Evolutionary conservation across 2,797 vertebrate species (phyloP).

Genomic region (Meda fulgida): DNA sequence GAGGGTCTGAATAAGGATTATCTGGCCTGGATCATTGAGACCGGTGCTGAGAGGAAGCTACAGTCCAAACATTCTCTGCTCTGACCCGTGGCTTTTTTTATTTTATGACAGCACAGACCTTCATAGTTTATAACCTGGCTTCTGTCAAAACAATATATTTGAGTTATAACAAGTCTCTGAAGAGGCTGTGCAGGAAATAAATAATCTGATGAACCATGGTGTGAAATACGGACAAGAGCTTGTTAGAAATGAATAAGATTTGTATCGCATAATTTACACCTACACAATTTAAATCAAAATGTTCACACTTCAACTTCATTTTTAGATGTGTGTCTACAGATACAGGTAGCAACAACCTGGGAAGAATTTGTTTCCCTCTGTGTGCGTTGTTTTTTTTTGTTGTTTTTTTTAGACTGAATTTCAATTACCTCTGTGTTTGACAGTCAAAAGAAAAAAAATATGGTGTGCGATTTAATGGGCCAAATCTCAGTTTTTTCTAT

Average conservation of each 20-base stretch:
- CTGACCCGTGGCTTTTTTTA: constrained; percentile 21
- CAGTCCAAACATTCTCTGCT: background rate
- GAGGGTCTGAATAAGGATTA: constrained; percentile 7
- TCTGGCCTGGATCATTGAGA: constrained; percentile 11
- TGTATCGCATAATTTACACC: constrained; percentile 37
- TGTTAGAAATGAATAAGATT: constrained; percentile 39
- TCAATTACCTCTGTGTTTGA: background rate
- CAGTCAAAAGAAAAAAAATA: background rate
- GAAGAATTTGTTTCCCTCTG: constrained; percentile 20
- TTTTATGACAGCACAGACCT: background rate
- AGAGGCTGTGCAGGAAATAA: constrained; percentile 29
- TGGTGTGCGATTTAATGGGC: constrained; percentile 2
- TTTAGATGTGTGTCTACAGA: constrained; percentile 35
- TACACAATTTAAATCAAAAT: constrained; percentile 15
- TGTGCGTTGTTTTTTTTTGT: background rate
- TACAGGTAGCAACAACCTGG: constrained; percentile 33
- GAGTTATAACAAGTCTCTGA: background rate
- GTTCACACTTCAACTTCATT: constrained; percentile 26
- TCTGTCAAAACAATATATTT: constrained; percentile 1
- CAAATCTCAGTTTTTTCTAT: constrained; percentile 11
- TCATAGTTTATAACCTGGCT: background rate
- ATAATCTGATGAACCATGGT: background rate
- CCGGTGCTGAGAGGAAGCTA: constrained; percentile 1
- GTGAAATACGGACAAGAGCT: constrained; percentile 10
- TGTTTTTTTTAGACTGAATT: background rate